Evolutionary conservation across 2,888 invertebrate species (phyloP).

Genomic region (Agrilus cyanescens): DNA sequence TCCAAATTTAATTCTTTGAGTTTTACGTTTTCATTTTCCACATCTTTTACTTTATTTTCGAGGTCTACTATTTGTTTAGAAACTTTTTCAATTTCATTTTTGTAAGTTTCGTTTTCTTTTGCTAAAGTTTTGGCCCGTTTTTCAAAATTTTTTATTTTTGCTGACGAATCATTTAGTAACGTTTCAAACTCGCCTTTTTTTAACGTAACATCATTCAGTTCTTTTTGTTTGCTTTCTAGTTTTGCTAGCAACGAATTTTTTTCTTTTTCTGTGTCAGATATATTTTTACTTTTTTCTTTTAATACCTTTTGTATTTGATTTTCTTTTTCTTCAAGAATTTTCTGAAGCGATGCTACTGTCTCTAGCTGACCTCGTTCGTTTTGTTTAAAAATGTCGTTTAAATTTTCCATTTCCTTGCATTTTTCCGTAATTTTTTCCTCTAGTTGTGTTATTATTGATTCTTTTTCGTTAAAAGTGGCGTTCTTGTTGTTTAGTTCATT

Average conservation of each 20-base stretch:
- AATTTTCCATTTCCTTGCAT: too few relatives aligned
- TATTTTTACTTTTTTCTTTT: neutral
- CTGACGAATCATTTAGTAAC: conserved; percentile 7
- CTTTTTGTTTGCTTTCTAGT: neutral
- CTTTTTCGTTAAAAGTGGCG: neutral
- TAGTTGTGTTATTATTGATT: neutral
- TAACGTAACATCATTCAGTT: neutral
- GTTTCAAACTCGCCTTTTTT: conserved; percentile 1
- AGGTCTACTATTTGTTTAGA: neutral
- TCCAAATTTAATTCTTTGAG: conserved; percentile 15
- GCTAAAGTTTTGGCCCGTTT: conserved; percentile 7
- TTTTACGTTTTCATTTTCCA: conserved; percentile 15
- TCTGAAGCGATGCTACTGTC: neutral
- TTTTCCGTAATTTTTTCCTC: neutral
- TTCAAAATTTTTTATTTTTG: conserved; percentile 16
- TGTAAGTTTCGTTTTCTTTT: neutral
- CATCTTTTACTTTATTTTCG: neutral
- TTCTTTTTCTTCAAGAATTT: conserved; percentile 3
- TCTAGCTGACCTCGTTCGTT: neutral
- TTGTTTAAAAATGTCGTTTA: too few relatives aligned
- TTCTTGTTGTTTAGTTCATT: too few relatives aligned
- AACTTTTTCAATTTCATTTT: neutral
- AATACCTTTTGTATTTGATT: neutral
- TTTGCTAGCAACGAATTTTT: conserved; percentile 1
- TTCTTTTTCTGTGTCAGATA: neutral